Percentiles rank a stretch among this genome's conserved stretches.
Evolutionary conservation across 2,888 invertebrate species (phyloP).

Genomic region (Cremastinae sp.): DNA sequence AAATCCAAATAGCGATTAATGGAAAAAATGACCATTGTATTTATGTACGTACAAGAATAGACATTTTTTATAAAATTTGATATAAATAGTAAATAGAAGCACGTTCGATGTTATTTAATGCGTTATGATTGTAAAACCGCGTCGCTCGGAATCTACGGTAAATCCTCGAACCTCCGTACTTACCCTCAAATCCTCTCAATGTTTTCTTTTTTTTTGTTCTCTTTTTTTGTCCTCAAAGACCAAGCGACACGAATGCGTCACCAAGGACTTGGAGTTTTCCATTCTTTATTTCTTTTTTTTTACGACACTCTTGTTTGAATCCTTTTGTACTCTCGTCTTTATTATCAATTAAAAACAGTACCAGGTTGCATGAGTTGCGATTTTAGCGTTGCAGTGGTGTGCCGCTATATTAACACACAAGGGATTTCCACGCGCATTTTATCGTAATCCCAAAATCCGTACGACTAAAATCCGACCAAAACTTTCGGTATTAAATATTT

Average conservation of each 20-base stretch:
- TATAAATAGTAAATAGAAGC: constrained; percentile 57
- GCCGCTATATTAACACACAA: constrained; percentile 75
- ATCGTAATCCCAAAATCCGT: not conserved
- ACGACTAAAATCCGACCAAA: not conserved
- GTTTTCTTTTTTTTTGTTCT: constrained; percentile 22
- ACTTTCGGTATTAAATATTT: too few relatives aligned
- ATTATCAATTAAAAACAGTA: constrained; percentile 12
- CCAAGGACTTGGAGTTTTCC: constrained; percentile 20
- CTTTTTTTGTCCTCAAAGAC: not conserved
- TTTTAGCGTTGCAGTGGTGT: constrained; percentile 78
- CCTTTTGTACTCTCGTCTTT: constrained; percentile 12
- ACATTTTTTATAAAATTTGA: constrained; percentile 32
- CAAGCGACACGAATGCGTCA: constrained; percentile 8
- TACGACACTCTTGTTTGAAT: constrained; percentile 44
- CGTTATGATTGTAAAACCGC: constrained; percentile 58
- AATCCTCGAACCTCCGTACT: constrained; percentile 49
- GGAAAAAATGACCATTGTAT: constrained; percentile 3
- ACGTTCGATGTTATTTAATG: constrained; percentile 60
- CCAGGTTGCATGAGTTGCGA: constrained; percentile 75
- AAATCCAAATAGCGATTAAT: too few relatives aligned
- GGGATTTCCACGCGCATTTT: constrained; percentile 36
- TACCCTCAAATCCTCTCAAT: not conserved
- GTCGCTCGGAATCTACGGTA: constrained; percentile 53
- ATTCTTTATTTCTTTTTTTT: constrained; percentile 17
- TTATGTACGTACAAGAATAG: constrained; percentile 20